These are phyloP conservation scores for Geococcyx californianus DNA, from an alignment of 2,113 vertebrate species.

Conservation along the genomic window DNA sequence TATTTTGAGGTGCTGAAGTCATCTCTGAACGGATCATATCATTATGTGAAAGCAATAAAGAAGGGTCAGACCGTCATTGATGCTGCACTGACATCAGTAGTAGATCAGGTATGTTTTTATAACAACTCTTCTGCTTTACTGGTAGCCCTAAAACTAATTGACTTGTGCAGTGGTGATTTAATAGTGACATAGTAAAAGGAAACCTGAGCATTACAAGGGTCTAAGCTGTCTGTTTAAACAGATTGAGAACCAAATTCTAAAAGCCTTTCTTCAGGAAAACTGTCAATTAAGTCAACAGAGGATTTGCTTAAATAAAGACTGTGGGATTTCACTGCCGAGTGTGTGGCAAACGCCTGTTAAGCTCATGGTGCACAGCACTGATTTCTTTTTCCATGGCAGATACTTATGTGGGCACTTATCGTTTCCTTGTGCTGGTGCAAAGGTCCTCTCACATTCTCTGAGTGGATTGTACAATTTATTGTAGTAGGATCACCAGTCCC, in stretches of 20 bases:
- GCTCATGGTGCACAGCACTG: not conserved
- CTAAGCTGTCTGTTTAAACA: not conserved
- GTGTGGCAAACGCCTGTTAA: not conserved
- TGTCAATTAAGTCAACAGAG: not conserved
- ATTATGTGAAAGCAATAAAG: slow-evolving; percentile 80
- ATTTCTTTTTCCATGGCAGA: not conserved
- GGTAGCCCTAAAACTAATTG: not conserved
- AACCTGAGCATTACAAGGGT: not conserved
- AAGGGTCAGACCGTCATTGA: slow-evolving; percentile 84
- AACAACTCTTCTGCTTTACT: not conserved
- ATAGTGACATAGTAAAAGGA: not conserved
- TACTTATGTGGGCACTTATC: not conserved
- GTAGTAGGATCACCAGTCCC: slow-evolving; percentile 30
- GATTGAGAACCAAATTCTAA: not conserved
- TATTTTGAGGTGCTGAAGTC: slow-evolving; percentile 85
- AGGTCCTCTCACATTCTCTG: not conserved
- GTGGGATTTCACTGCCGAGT: not conserved
- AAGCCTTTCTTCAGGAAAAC: not conserved
- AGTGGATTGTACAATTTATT: slow-evolving; percentile 5
- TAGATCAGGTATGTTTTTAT: slow-evolving; percentile 82
- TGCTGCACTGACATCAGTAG: slow-evolving; percentile 82
- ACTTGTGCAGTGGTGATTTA: not conserved
- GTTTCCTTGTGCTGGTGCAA: not conserved
- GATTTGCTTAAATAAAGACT: not conserved
- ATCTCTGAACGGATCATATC: slow-evolving; percentile 90